Evolutionary conservation across 2,113 vertebrate species (phyloP).

Genomic region (Fulica atra): DNA sequence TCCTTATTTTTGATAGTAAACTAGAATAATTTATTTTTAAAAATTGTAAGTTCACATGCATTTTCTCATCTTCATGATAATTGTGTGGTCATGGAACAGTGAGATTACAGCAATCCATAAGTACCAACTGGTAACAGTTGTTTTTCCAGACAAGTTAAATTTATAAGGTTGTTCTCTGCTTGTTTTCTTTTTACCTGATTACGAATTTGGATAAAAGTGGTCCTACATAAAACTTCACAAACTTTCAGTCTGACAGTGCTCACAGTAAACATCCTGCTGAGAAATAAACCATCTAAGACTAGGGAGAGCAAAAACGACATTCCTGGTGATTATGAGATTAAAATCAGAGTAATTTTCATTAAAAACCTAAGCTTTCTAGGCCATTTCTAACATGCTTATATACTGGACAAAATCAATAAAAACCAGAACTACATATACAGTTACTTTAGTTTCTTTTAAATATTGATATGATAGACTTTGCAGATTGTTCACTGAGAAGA

Average conservation of each 20-base stretch:
- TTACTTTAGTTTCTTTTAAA: not conserved
- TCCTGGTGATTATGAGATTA: not conserved
- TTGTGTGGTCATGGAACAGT: not conserved
- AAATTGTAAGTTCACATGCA: not conserved
- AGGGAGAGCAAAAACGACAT: not conserved
- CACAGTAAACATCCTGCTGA: not conserved
- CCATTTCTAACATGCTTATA: not conserved
- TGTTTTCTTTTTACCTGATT: not conserved
- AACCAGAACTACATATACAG: not conserved
- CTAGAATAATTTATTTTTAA: not conserved
- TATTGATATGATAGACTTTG: not conserved
- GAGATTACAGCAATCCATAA: not conserved
- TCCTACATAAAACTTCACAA: not conserved
- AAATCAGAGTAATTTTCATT: constrained; percentile 8
- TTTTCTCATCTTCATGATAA: not conserved
- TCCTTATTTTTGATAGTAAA: not conserved
- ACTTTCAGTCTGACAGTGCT: not conserved
- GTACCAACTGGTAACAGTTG: not conserved
- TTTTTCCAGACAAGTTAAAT: not conserved
- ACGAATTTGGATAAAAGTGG: not conserved
- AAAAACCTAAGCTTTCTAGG: not conserved
- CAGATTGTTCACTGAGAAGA: not conserved
- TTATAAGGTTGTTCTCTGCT: not conserved
- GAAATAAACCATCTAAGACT: not conserved
- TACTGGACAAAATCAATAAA: not conserved